Evolutionary conservation across 2,888 invertebrate species (phyloP).

Genomic region (Pedicia rivosa): DNA sequence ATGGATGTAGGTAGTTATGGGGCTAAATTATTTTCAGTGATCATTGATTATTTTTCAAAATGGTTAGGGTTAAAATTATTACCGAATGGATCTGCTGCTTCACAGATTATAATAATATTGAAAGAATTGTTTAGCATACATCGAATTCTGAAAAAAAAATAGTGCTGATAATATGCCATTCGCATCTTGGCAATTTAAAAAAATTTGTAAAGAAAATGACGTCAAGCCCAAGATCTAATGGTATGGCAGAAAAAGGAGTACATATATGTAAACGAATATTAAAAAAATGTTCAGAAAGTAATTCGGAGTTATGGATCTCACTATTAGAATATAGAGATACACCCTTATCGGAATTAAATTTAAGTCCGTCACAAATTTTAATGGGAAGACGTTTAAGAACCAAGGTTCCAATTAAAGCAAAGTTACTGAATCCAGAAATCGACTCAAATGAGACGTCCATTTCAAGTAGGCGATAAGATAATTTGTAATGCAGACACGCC

Average conservation of each 20-base stretch:
- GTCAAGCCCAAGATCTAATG: conserved; percentile 12
- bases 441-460: conserved; percentile 1
- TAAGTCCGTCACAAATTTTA: background rate
- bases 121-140: too few species aligned
- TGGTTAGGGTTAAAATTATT: too few species aligned
- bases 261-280: conserved; percentile 5
- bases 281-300: background rate
- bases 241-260: conserved; percentile 11
- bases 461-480: too few species aligned
- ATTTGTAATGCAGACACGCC: background rate
- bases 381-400: background rate
- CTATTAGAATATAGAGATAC: conserved; percentile 2
- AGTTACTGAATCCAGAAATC: background rate
- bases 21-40: too few species aligned
- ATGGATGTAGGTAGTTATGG: too few species aligned
- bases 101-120: too few species aligned
- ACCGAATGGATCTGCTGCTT: too few species aligned
- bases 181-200: too few species aligned
- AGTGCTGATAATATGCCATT: too few species aligned
- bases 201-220: conserved; percentile 1
- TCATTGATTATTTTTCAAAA: too few species aligned
- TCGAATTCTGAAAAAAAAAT: too few species aligned
- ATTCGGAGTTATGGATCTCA: background rate
- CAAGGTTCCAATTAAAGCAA: background rate
- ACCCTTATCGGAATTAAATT: background rate